Base-by-base conservation (phyloP, 30 jellyfish, hydroid and myxozoan species). In the Sanderia malayensis region DNA sequence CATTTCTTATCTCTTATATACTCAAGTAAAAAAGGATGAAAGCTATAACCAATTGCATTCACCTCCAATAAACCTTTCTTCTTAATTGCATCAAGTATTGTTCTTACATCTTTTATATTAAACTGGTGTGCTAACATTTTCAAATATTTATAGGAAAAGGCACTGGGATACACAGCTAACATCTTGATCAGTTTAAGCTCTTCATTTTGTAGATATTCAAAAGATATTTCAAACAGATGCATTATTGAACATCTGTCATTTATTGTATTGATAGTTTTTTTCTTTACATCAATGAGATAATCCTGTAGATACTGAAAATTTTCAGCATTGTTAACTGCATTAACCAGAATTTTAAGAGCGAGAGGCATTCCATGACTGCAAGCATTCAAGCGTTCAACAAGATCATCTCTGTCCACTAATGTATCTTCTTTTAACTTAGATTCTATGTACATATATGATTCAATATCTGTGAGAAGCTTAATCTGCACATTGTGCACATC, bases 141-240 rank as follows among this genome's bases (percentile, higher is more conserved):
- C 20, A 72, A 65, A 41, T 31, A 53, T 0, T 44, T 25, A 37
- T 72, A 72, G 8, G 73, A 52, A 61, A 72, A 72, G 18, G 49
- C 18, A 59, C 74, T 30, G 4, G 84, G 84, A 57, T 52, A 72
- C 44, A 72, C 84, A 44, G 84, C 84, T 25, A 72, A 41, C 49
- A 72, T 1, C 59, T 41, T 19, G 21, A 72, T 9, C 44, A 72
- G 65, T 27, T 19, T 46, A 33, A 24, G 33, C 32, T 72, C 74
- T 11, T 27, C 59, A 20, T 9, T 60, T 4, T 9, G 29, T 18
- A 72, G 46, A 44, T 45, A 32, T 57, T 37, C 13, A 15, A 58
- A 58, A 18, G 70, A 58, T 18, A 33, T 31, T 21, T 58, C 70
- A 17, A 58, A 58, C 70, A 58, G 24, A n/a, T 24, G 30, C 33